Conservation (phyloP, 2,113 vertebrate species). For the Ariopsis seemanni region DNA sequence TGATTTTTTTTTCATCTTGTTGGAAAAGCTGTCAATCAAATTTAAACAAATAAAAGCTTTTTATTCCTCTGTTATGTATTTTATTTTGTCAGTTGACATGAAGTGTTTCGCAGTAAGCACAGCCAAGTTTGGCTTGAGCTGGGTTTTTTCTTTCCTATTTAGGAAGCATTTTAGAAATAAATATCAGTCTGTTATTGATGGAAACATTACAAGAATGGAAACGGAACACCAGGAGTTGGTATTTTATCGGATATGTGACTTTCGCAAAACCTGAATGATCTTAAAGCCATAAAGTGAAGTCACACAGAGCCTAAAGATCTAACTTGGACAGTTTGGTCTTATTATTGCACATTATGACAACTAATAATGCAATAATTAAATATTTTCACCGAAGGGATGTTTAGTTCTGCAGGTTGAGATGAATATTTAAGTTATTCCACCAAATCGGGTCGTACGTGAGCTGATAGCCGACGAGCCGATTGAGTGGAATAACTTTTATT, state of each 20-base stretch:
- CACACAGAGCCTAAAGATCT: neutral
- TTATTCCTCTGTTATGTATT: constrained; percentile 56
- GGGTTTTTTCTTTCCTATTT: too few relatives aligned
- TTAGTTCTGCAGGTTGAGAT: neutral
- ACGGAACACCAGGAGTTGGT: neutral
- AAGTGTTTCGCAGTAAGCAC: constrained; percentile 27
- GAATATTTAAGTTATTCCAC: too few relatives aligned
- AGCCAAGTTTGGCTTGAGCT: neutral
- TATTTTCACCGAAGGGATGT: neutral
- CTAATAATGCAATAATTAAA: neutral
- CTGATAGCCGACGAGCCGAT: too few relatives aligned
- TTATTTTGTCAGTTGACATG: constrained; percentile 27
- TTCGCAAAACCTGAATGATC: too few relatives aligned
- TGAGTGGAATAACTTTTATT: too few relatives aligned
- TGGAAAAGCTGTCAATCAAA: constrained; percentile 66
- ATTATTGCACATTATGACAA: neutral
- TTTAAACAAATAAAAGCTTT: constrained; percentile 72
- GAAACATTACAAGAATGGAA: neutral
- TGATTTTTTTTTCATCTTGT: constrained; percentile 60
- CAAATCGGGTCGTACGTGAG: too few relatives aligned
- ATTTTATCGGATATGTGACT: neutral
- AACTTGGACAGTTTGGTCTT: neutral
- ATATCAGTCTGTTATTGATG: neutral
- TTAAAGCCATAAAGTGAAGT: neutral
- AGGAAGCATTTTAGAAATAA: neutral